These are phyloP conservation scores for Leucophenga maculata DNA, from an alignment of 2,888 invertebrate genomes.

Conservation along the genomic window DNA sequence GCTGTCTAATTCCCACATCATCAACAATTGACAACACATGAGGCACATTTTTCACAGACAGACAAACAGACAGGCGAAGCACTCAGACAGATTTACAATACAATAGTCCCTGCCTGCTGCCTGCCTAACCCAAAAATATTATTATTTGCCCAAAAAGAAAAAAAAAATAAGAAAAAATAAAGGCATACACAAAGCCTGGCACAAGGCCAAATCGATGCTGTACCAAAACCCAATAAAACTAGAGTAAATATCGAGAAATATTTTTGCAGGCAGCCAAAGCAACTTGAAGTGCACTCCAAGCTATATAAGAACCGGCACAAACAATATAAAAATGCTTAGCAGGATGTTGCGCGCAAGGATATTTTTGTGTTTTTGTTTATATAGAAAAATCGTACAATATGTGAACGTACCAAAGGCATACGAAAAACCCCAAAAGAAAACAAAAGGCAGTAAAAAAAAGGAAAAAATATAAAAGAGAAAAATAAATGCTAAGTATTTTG, in stretches of 20 bases:
- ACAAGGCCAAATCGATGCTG: constrained; percentile 53
- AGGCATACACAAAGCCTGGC: constrained; percentile 48
- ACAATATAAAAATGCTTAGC: constrained; percentile 17
- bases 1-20: constrained; percentile 53
- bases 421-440: constrained; percentile 21
- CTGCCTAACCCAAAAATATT: constrained; percentile 51
- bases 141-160: constrained; percentile 43
- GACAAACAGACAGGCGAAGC: constrained; percentile 31
- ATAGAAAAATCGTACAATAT: background rate
- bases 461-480: no score
- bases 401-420: constrained; percentile 1
- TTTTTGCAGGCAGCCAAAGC: constrained; percentile 24
- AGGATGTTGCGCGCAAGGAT: constrained; percentile 14
- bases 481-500: constrained; percentile 63
- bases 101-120: constrained; percentile 11
- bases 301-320: background rate
- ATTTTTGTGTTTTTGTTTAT: constrained; percentile 5
- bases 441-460: constrained; percentile 46
- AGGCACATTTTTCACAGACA: constrained; percentile 52
- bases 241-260: constrained; percentile 45
- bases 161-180: constrained; percentile 39
- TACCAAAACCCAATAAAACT: constrained; percentile 17
- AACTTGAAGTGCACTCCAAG: background rate
- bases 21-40: constrained; percentile 60
- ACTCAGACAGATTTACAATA: background rate